A percentile compares a stretch with the other conserved stretches of the same genome.
Conservation (phyloP, 2,888 invertebrate species). For the Limnephilus auricula region DNA sequence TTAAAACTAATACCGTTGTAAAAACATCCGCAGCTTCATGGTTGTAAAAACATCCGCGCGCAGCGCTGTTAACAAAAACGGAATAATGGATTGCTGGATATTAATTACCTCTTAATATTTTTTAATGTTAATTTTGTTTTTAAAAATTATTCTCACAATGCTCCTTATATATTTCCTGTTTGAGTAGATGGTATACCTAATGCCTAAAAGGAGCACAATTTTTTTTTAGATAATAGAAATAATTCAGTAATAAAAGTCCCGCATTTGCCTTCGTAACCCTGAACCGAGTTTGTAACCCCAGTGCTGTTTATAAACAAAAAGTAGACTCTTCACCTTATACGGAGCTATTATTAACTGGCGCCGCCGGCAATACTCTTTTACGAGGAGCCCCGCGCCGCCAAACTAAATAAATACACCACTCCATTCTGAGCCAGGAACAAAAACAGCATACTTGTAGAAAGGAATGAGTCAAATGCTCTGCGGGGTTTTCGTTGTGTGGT, state of each 20-base stretch:
- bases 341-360: conserved; percentile 53
- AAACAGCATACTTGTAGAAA: conserved; percentile 12
- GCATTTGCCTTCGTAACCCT: conserved; percentile 56
- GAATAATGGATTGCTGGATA: too few species aligned
- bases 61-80: too few species aligned
- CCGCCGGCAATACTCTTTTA: conserved; percentile 47
- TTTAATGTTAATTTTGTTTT: too few species aligned
- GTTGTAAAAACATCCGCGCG: too few species aligned
- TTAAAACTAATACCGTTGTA: too few species aligned
- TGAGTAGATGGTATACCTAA: too few species aligned
- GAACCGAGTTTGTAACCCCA: conserved; percentile 61
- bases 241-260: conserved; percentile 45
- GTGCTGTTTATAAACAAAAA: conserved; percentile 54
- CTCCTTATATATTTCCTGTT: too few species aligned
- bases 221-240: neutral
- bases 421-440: neutral
- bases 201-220: too few species aligned
- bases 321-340: conserved; percentile 50
- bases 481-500: neutral
- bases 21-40: too few species aligned
- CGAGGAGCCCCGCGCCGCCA: conserved; percentile 7
- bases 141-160: too few species aligned
- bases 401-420: conserved; percentile 41
- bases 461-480: neutral
- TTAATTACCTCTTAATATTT: too few species aligned